Conservation (phyloP, 2,113 vertebrate genomes). For the Trichomycterus rosablanca region DNA sequence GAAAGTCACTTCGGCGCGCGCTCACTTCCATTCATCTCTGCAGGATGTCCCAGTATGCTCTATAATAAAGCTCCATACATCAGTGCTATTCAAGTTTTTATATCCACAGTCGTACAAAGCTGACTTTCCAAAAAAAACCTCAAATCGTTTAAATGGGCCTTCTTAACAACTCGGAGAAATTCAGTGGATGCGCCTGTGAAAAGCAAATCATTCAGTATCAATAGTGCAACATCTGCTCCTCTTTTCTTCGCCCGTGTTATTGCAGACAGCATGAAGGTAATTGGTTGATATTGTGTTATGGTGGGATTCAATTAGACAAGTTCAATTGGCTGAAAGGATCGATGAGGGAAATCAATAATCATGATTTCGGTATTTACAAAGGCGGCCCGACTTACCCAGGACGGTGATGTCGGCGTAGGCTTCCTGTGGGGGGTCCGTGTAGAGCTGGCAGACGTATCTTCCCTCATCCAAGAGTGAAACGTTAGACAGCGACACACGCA, state of each 20-base stretch:
- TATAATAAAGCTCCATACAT: constrained; percentile 64
- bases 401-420: constrained; percentile 93
- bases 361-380: constrained; percentile 34
- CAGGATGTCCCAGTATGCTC: constrained; percentile 63
- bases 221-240: constrained; percentile 69
- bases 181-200: constrained; percentile 69
- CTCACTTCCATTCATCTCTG: constrained; percentile 68
- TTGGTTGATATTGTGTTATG: constrained; percentile 72
- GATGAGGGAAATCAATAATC: constrained; percentile 40
- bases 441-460: constrained; percentile 96
- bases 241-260: constrained; percentile 57
- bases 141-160: constrained; percentile 62
- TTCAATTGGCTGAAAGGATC: constrained; percentile 52
- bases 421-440: constrained; percentile 96
- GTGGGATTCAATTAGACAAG: constrained; percentile 60
- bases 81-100: constrained; percentile 61
- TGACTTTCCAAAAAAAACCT: constrained; percentile 55
- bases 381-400: constrained; percentile 76
- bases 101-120: constrained; percentile 65
- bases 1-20: constrained; percentile 65
- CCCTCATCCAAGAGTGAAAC: constrained; percentile 95
- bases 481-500: constrained; percentile 94
- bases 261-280: constrained; percentile 62
- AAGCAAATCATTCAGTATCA: constrained; percentile 54
- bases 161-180: constrained; percentile 67